Percentiles rank a stretch among this genome's conserved stretches.
These are phyloP conservation scores for Neoitamus cyanurus DNA, from an alignment of 2,888 invertebrate species.

Conservation along the genomic window DNA sequence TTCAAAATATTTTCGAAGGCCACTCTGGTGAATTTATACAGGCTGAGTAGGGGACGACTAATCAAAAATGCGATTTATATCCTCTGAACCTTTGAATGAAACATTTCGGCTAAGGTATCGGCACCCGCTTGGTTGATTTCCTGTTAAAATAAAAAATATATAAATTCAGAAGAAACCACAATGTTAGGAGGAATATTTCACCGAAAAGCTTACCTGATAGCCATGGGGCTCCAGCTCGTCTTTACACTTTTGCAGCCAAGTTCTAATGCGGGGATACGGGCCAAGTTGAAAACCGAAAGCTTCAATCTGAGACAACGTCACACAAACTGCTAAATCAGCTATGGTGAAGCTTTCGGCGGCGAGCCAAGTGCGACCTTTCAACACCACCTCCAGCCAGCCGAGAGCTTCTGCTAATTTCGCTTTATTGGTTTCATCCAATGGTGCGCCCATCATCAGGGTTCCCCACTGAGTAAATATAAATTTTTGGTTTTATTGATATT, in stretches of 20 bases:
- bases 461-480: slow-evolving; percentile 64
- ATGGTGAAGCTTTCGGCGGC: slow-evolving; percentile 70
- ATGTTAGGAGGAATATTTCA: not conserved
- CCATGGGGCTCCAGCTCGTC: slow-evolving; percentile 73
- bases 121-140: slow-evolving; percentile 73
- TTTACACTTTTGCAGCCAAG: slow-evolving; percentile 77
- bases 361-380: slow-evolving; percentile 70
- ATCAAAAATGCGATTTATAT: not conserved
- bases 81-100: slow-evolving; percentile 66
- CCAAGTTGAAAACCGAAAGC: slow-evolving; percentile 69
- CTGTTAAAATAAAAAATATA: slow-evolving; percentile 51
- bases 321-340: slow-evolving; percentile 63
- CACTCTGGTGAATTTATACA: not conserved
- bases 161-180: not conserved
- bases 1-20: slow-evolving; percentile 6
- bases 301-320: slow-evolving; percentile 66
- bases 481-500: not conserved
- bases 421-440: slow-evolving; percentile 66
- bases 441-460: slow-evolving; percentile 66
- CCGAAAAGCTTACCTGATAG: slow-evolving; percentile 68
- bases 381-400: slow-evolving; percentile 68
- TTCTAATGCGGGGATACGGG: slow-evolving; percentile 68
- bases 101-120: slow-evolving; percentile 68
- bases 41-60: not conserved
- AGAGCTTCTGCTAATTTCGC: slow-evolving; percentile 70